Evolutionary conservation across 1,140 invertebrate species (phyloP).

Genomic region (Drosophila santomea): DNA sequence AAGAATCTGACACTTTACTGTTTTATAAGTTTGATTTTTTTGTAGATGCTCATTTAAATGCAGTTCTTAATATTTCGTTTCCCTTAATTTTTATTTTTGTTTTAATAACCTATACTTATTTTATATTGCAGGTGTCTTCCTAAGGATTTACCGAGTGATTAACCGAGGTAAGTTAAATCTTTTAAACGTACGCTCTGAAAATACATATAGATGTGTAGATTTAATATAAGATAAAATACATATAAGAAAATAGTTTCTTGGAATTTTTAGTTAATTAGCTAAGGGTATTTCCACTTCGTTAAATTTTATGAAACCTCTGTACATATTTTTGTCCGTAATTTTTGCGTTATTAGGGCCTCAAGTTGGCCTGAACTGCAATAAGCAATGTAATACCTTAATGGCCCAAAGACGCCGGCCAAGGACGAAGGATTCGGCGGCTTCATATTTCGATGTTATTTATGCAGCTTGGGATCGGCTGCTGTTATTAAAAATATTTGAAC

Average conservation of each 20-base stretch:
- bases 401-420: slow-evolving; percentile 37
- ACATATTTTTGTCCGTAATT: not conserved
- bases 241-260: too few species aligned
- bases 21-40: not conserved
- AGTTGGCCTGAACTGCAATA: slow-evolving; percentile 16
- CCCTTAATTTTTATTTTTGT: not conserved
- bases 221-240: too few species aligned
- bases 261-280: not conserved
- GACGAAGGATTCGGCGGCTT: slow-evolving; percentile 42
- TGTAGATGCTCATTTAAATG: slow-evolving; percentile 3
- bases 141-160: too few species aligned
- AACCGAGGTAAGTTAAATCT: too few species aligned
- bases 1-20: slow-evolving; percentile 17
- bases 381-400: slow-evolving; percentile 44
- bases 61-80: not conserved
- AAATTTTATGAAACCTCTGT: not conserved
- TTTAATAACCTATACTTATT: not conserved
- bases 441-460: slow-evolving; percentile 75
- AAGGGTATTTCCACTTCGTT: not conserved
- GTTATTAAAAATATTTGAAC: slow-evolving; percentile 76
- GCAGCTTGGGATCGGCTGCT: slow-evolving; percentile 43
- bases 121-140: too few species aligned
- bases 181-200: too few species aligned
- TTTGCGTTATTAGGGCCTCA: not conserved
- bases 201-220: too few species aligned